Evolutionary conservation across 2,888 invertebrate species (phyloP).

Genomic region (Thumatha senex): DNA sequence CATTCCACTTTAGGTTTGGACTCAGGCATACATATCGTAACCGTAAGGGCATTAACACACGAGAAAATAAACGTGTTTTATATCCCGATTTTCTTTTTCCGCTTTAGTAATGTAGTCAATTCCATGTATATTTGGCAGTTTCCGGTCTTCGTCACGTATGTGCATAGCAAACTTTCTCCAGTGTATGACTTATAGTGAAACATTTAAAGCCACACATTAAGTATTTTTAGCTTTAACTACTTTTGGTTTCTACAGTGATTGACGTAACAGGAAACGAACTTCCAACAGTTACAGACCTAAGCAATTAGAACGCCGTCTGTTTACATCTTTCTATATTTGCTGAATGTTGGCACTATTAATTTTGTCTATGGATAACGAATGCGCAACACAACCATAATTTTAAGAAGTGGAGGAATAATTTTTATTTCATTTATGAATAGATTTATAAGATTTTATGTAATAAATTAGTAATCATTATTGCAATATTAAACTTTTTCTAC

Average conservation of each 20-base stretch:
- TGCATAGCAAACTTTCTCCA: background rate
- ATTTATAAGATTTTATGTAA: too few relatives aligned
- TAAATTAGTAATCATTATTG: too few relatives aligned
- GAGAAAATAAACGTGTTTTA: background rate
- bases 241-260: constrained; percentile 29
- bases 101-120: background rate
- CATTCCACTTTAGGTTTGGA: background rate
- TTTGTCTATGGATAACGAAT: background rate
- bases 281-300: constrained; percentile 20
- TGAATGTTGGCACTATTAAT: background rate
- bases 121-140: background rate
- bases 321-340: constrained; percentile 7
- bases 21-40: background rate
- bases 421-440: background rate
- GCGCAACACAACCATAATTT: background rate
- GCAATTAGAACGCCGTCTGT: constrained; percentile 30
- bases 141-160: background rate
- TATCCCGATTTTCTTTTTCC: too few relatives aligned
- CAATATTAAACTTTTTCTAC: too few relatives aligned
- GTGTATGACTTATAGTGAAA: constrained; percentile 4
- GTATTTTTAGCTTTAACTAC: constrained; percentile 25
- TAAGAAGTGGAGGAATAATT: background rate
- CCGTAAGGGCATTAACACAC: background rate
- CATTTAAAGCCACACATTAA: constrained; percentile 6
- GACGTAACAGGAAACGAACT: constrained; percentile 36